Base-by-base conservation (phyloP, 1,140 invertebrate genomes). In the Hylaeus volcanicus region DNA sequence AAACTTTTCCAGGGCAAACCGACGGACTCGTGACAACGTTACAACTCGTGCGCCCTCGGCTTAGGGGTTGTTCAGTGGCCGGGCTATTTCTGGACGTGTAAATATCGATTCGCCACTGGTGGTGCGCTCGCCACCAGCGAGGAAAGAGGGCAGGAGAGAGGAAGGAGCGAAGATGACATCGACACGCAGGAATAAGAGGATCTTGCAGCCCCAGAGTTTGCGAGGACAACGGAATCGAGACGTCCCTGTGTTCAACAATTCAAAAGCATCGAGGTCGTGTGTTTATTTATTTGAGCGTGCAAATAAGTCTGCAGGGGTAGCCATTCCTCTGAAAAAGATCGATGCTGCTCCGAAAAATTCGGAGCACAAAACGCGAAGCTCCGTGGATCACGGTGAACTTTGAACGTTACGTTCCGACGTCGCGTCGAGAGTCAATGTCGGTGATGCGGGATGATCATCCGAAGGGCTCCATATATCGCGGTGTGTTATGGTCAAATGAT, bases 31-130 rank as follows among this genome's bases (percentile, higher is more conserved):
- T 55, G 70, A 75, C 79, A 63, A 86, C 68, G 79, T 78, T 61
- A 83, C 79, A 82, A 70, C 76, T 55, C 43, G 71, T 5, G 45
- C 83, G 66, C 81, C 65, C 79, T 83, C 84, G 45, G 11, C 48
- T 79, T 60, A 60, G 69, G 68, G 80, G 75, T 80, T 76, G 73
- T 83, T 84, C 77, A 58, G 80, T 80, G 78, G 79, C 79, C 71
- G 87, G 76, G 89, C 90, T 91, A 91, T 91, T 91, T 91, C 89
- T 90, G 89, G 88, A 84, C 88, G 83, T 88, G 86, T 88, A 82
- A 88, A 88, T 91, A 91, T 91, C 90, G 91, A 91, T 90, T 89
- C 84, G 79, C 76, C 82, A 73, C 60, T 61, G 71, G 71, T 55
- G 68, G 66, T 76, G 55, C 66, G 61, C 81, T 75, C 72, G 66